phyloP scores from a whole-genome alignment of 53 echinoderm and acorn worm species.

The Glandiceps talaboti region DNA sequence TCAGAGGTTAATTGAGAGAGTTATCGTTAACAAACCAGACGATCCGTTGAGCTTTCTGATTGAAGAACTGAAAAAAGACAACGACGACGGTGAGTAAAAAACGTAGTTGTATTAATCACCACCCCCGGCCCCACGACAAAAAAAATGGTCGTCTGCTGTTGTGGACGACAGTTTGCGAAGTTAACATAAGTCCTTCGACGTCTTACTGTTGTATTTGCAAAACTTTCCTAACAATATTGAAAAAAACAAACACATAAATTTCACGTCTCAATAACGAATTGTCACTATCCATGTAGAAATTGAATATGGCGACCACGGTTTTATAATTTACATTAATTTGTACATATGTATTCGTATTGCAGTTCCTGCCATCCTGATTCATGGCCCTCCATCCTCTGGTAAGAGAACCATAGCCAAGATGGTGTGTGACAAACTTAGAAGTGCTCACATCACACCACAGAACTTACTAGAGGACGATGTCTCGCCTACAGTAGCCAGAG shows the following conservation, averaged over 20 bases:
- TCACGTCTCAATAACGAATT: no score
- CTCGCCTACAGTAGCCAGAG: slow-evolving; percentile 70
- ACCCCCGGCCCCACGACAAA: no score
- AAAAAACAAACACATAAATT: no score
- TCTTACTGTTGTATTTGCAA: no score
- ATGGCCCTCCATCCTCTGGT: slow-evolving; percentile 90
- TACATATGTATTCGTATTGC: not conserved
- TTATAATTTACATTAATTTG: no score
- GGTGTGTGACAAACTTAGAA: slow-evolving; percentile 70
- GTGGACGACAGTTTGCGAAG: no score
- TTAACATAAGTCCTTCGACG: no score
- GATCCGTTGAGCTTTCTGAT: slow-evolving; percentile 74
- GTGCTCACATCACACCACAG: slow-evolving; percentile 86
- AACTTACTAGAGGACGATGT: slow-evolving; percentile 84
- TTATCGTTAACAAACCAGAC: slow-evolving; percentile 70
- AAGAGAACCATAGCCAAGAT: slow-evolving; percentile 88
- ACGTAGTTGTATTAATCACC: no score
- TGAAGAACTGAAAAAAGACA: slow-evolving; percentile 82
- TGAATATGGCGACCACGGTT: no score
- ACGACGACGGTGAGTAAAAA: slow-evolving; percentile 95
- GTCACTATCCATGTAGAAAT: no score
- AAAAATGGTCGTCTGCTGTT: no score
- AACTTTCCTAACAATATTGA: no score
- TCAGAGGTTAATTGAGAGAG: slow-evolving; percentile 66
- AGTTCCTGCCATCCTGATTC: slow-evolving; percentile 86